These are phyloP conservation scores for Corythaixoides concolor DNA, from an alignment of 2,113 vertebrate genomes.

Conservation along the genomic window DNA sequence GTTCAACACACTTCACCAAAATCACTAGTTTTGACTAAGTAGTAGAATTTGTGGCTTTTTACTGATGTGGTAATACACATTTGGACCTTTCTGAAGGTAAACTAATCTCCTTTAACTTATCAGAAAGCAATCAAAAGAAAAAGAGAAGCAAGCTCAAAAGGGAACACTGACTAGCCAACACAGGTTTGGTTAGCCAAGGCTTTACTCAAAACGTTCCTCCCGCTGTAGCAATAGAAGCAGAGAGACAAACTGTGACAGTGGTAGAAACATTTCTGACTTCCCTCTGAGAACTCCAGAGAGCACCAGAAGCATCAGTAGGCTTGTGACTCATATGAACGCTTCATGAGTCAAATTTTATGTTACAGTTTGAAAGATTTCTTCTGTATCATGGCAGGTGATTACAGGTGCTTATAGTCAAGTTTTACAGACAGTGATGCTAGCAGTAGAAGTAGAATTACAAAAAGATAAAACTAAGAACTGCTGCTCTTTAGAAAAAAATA, in stretches of 20 bases:
- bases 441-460: not conserved
- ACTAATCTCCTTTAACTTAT: not conserved
- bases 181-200: not conserved
- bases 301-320: not conserved
- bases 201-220: not conserved
- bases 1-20: not conserved
- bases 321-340: not conserved
- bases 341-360: not conserved
- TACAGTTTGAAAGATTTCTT: not conserved
- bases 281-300: not conserved
- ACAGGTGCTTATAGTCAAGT: not conserved
- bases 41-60: not conserved
- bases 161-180: not conserved
- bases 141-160: not conserved
- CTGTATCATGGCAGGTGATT: not conserved
- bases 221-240: not conserved
- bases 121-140: not conserved
- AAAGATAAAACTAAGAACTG: not conserved
- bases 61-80: not conserved
- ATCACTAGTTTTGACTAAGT: not conserved
- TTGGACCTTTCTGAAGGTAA: not conserved
- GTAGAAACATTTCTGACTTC: not conserved
- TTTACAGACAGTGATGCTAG: not conserved
- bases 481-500: not conserved
- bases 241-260: not conserved